A percentile compares a stretch with the other conserved stretches of the same genome.
Conservation (phyloP, 2,113 vertebrate genomes). For the Bos taurus region DNA sequence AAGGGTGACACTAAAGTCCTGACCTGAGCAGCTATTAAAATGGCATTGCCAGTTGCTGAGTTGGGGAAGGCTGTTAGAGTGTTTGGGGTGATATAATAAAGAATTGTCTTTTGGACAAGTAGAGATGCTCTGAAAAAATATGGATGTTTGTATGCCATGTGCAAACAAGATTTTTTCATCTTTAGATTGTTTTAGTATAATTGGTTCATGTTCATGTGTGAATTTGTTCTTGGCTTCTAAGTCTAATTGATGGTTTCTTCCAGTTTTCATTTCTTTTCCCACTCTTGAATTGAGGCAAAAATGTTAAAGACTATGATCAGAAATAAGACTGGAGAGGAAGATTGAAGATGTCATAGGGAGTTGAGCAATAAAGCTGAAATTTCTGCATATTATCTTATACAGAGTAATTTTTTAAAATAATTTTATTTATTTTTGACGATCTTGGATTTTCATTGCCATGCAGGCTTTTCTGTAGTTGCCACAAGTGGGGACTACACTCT, state of each 20-base stretch:
- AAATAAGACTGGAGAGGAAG: background rate
- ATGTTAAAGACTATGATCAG: background rate
- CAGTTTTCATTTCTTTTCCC: background rate
- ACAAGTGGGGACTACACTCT: background rate
- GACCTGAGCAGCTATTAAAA: background rate
- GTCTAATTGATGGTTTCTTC: background rate
- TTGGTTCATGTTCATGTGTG: background rate
- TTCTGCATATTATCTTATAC: background rate
- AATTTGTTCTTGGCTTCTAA: background rate
- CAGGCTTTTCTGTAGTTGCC: background rate
- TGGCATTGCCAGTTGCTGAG: background rate
- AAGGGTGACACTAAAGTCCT: background rate
- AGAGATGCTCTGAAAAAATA: background rate
- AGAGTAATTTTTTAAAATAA: background rate
- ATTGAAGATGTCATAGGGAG: background rate
- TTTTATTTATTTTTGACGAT: background rate
- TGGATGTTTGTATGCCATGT: background rate
- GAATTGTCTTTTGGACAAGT: background rate
- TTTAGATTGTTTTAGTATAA: background rate
- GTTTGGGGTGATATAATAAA: background rate
- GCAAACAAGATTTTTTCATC: background rate
- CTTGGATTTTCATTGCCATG: background rate
- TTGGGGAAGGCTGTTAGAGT: background rate
- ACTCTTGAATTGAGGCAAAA: background rate
- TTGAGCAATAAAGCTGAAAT: background rate